Evolutionary conservation across 2,888 invertebrate species (phyloP), one percentile per base, ranked within the genome.

Genomic region (Oscheius myriophilus): DNA sequence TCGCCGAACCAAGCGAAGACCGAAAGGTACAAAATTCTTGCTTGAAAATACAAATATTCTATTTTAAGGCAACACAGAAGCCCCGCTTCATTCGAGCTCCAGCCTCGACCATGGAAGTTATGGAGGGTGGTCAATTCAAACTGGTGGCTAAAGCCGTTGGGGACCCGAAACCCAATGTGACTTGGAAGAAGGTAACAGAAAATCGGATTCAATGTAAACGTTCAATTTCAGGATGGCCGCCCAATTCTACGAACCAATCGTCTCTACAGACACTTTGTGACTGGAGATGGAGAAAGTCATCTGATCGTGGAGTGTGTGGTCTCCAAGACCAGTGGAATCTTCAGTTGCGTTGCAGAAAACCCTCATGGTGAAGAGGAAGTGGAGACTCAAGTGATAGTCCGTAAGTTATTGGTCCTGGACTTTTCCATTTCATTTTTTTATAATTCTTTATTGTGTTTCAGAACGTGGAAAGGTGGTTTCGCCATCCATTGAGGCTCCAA

Each of bases 271-370:
- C 72, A 72, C 58, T 73, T 66, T 43, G 73, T 83, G 25, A 80
- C 79, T 21, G 81, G 80, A 55, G 78, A 77, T 49, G 82, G 81
- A 16, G 83, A 84, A 61, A 68, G 71, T 26, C 79, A 83, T 57
- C 67, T 84, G 18, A 57, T 70, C 18, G 76, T 81, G 26, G 83
- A 81, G 46, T 80, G 79, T 49, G 81, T 80, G 55, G 80, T 82
- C 52, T 70, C 71, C 26, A 83, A 80, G 69, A 79, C 82, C 70
- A 87, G 88, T 72, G 89, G 88, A 14, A 87, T 87, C 49, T 89
- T 88, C 78, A 87, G 88, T 1, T 89, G 88, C 80, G 74, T 84
- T 49, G 88, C 88, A 1, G 83, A 86, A 68, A 89, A 89, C 80
- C 71, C 79, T 7, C 86, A 86, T 18, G 89, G 88, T 63, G 57